Conservation (phyloP, 2,888 invertebrate genomes). For the Sturmia bella region DNA sequence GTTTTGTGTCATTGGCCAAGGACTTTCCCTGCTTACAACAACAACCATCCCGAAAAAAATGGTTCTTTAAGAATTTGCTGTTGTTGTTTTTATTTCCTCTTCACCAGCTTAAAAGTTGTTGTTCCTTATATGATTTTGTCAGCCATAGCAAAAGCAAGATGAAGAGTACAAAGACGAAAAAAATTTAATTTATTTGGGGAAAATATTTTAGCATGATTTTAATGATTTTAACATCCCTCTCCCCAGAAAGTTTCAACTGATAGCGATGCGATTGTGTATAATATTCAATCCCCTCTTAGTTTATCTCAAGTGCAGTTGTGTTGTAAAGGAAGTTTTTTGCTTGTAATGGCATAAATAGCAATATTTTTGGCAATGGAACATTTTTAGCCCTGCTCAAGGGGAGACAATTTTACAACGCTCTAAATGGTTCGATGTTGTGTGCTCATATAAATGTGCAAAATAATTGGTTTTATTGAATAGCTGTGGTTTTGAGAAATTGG, state of each 20-base stretch:
- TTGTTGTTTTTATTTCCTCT: slow-evolving; percentile 28
- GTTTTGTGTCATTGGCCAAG: slow-evolving; percentile 80
- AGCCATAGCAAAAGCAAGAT: slow-evolving; percentile 56
- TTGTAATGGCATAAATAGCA: slow-evolving; percentile 52
- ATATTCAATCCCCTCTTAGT: background rate
- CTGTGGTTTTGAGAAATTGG: slow-evolving; percentile 35
- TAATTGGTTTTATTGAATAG: slow-evolving; percentile 55
- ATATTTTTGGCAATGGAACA: slow-evolving; percentile 44
- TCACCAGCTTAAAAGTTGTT: slow-evolving; percentile 54
- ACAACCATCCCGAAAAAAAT: slow-evolving; percentile 42
- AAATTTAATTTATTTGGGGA: slow-evolving; percentile 63
- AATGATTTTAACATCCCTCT: slow-evolving; percentile 77
- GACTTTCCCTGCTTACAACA: slow-evolving; percentile 75
- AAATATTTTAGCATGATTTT: slow-evolving; percentile 73
- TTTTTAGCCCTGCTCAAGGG: slow-evolving; percentile 46
- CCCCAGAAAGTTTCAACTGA: slow-evolving; percentile 74
- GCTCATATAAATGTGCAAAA: slow-evolving; percentile 13
- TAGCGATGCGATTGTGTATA: slow-evolving; percentile 71
- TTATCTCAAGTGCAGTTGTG: slow-evolving; percentile 34
- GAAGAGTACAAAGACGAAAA: slow-evolving; percentile 36
- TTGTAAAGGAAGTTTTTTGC: slow-evolving; percentile 4
- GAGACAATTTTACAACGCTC: slow-evolving; percentile 60
- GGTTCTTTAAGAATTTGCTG: background rate
- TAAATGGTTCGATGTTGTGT: slow-evolving; percentile 53
- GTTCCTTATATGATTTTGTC: slow-evolving; percentile 64